These are phyloP conservation scores for Poecilia gillii DNA, from an alignment of 2,797 vertebrate genomes.

Conservation along the genomic window DNA sequence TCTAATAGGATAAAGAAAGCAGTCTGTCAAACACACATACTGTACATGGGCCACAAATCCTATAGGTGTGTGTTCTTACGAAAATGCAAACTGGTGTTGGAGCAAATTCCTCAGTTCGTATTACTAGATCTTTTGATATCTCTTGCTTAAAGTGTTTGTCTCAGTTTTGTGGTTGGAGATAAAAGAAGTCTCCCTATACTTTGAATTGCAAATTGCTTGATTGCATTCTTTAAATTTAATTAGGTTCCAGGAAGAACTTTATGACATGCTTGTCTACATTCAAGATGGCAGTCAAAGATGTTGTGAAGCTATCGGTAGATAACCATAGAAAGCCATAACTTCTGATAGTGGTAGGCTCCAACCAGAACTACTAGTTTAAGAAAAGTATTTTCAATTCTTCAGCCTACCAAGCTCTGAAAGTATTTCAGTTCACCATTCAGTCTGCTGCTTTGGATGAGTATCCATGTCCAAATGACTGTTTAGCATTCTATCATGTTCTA, in stretches of 20 bases:
- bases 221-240: neutral
- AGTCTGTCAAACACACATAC: constrained; percentile 28
- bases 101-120: neutral
- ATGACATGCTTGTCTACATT: neutral
- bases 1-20: constrained; percentile 58
- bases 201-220: neutral
- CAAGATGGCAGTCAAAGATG: neutral
- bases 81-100: neutral
- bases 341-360: neutral
- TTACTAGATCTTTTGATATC: neutral
- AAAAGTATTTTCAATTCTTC: neutral
- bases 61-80: neutral
- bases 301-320: neutral
- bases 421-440: neutral
- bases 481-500: neutral
- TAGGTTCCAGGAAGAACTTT: neutral
- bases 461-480: neutral
- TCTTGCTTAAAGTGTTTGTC: neutral
- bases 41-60: neutral
- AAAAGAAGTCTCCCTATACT: neutral
- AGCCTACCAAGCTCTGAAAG: neutral
- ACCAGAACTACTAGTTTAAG: neutral
- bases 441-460: neutral
- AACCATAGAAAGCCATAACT: too few relatives aligned
- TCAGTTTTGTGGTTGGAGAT: neutral